phyloP scores from a whole-genome alignment of 2,113 vertebrate genomes.

The Tilapia sparmanii region DNA sequence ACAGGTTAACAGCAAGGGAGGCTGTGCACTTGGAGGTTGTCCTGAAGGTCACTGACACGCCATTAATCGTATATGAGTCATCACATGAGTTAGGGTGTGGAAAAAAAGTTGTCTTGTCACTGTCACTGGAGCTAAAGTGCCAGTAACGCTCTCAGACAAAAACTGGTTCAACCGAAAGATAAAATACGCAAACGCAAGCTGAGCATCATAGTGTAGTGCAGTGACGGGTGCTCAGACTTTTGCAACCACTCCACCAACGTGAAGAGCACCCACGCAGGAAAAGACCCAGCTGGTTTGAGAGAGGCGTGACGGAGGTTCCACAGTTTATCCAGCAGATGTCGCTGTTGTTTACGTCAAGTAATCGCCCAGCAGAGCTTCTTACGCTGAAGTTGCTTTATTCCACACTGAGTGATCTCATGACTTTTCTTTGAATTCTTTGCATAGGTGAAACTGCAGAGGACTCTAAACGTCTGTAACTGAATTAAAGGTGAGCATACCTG shows the following conservation, averaged over 20 bases:
- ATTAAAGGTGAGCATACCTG: conserved; percentile 2
- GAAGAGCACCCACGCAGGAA: neutral
- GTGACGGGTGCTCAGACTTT: neutral
- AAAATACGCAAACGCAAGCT: neutral
- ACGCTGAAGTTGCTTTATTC: neutral
- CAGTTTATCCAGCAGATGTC: conserved; percentile 48
- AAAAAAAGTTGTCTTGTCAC: neutral
- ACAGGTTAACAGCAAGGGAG: neutral
- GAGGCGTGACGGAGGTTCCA: neutral
- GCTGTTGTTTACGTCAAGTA: neutral
- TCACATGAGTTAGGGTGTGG: neutral
- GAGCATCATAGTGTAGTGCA: neutral
- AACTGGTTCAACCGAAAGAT: neutral
- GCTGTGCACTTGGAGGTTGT: neutral
- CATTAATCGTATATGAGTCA: neutral
- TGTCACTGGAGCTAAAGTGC: neutral
- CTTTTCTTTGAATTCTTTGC: neutral
- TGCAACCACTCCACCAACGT: neutral
- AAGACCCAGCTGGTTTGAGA: neutral
- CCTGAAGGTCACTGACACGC: neutral
- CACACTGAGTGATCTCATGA: neutral
- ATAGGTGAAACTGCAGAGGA: neutral
- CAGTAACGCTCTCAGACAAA: neutral
- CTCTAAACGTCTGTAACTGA: neutral
- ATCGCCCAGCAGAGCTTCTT: neutral